phyloP scores from a whole-genome alignment of 2,888 invertebrate genomes.

The Molorchus minor region DNA sequence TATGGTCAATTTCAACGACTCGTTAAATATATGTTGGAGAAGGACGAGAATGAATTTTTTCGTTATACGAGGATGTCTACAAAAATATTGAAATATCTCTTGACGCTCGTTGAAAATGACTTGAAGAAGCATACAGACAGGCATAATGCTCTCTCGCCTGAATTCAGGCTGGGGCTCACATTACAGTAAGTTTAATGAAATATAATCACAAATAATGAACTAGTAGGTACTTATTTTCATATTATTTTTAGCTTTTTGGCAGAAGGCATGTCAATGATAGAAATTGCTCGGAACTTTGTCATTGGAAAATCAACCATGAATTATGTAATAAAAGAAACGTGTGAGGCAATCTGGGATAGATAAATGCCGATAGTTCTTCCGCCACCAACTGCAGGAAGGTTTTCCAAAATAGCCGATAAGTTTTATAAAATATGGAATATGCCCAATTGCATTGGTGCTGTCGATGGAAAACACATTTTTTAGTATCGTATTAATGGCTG shows the following conservation, averaged over 20 bases:
- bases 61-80: neutral
- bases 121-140: neutral
- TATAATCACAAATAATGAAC: neutral
- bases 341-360: neutral
- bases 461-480: constrained; percentile 18
- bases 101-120: neutral
- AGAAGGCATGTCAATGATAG: neutral
- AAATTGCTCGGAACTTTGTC: neutral
- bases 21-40: too few relatives aligned
- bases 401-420: neutral
- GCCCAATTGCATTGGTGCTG: too few relatives aligned
- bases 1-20: too few relatives aligned
- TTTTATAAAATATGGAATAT: constrained; percentile 6
- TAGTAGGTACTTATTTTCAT: neutral
- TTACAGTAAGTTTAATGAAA: neutral
- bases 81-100: neutral
- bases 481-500: constrained; percentile 12
- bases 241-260: neutral
- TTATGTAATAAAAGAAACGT: neutral
- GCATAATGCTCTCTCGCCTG: neutral
- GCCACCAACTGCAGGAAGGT: neutral
- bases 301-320: neutral
- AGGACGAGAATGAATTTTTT: too few relatives aligned
- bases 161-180: neutral
- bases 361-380: neutral